Evolutionary conservation across 2,113 vertebrate genomes (phyloP).

Genomic region (Indicator indicator): DNA sequence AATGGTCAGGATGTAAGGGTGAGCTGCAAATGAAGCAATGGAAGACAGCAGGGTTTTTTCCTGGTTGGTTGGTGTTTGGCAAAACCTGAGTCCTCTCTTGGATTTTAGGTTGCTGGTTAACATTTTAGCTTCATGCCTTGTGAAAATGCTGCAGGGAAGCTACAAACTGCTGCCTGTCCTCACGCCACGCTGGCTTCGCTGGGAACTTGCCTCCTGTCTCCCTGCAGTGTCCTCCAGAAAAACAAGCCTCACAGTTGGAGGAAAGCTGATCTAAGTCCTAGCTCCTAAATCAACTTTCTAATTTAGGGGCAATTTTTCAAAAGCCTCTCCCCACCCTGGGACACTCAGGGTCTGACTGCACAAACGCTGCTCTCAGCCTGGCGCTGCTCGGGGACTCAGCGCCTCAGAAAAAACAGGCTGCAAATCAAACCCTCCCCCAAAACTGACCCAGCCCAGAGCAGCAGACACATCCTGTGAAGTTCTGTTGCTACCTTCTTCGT

Average conservation of each 20-base stretch:
- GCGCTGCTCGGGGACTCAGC: background rate
- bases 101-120: background rate
- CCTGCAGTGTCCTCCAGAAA: background rate
- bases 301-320: background rate
- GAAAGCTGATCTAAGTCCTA: background rate
- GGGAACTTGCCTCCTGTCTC: background rate
- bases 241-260: background rate
- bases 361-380: background rate
- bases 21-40: background rate
- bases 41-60: background rate
- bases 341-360: background rate
- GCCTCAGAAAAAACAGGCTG: fast-evolving
- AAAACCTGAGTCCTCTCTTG: background rate
- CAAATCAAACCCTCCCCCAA: background rate
- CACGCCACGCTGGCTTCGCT: fast-evolving
- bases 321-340: background rate
- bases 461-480: background rate
- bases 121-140: background rate
- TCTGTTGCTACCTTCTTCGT: background rate
- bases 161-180: background rate
- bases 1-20: background rate
- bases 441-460: background rate
- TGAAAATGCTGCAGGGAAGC: background rate
- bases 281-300: background rate
- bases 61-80: background rate